A percentile compares a stretch with the other conserved stretches of the same genome.
These are phyloP conservation scores for Scortum barcoo DNA, from an alignment of 2,113 vertebrate genomes.

Conservation along the genomic window DNA sequence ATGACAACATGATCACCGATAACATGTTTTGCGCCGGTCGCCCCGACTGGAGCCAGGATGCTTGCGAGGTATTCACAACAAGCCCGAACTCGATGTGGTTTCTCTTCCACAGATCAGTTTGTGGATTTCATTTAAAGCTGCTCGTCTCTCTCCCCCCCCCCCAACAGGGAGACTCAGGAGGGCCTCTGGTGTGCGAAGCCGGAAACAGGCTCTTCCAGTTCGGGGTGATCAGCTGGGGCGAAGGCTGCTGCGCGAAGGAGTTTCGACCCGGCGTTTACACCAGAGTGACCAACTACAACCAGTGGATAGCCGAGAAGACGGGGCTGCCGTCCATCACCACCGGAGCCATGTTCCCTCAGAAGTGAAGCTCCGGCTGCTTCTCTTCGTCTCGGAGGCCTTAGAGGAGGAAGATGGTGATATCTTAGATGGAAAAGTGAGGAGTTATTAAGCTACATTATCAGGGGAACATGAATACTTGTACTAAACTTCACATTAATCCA, in stretches of 20 bases:
- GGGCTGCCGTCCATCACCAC: constrained; percentile 9
- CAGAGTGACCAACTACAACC: constrained; percentile 79
- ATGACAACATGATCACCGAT: constrained; percentile 82
- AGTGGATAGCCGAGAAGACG: constrained; percentile 79
- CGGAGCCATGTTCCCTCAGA: constrained; percentile 54
- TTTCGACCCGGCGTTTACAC: constrained; percentile 82
- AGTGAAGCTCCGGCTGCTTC: constrained; percentile 30
- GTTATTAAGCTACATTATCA: too few species aligned
- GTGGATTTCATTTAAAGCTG: not conserved
- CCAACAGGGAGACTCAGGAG: constrained; percentile 82
- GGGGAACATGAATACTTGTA: too few species aligned
- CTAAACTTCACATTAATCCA: too few species aligned
- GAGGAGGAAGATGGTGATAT: not conserved
- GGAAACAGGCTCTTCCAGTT: constrained; percentile 71
- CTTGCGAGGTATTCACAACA: constrained; percentile 87
- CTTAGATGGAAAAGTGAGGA: not conserved
- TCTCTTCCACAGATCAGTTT: rapidly evolving
- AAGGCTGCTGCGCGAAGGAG: constrained; percentile 78
- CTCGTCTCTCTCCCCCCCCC: not conserved
- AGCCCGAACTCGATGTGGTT: not conserved
- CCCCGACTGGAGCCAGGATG: constrained; percentile 87
- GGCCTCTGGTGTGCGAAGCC: constrained; percentile 77
- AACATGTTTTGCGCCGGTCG: constrained; percentile 94
- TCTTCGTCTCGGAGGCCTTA: not conserved
- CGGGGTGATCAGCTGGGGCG: constrained; percentile 86